A percentile compares a stretch with the other conserved stretches of the same genome.
These are phyloP conservation scores for Macaca nemestrina DNA, from an alignment of 2,113 vertebrate genomes.

Conservation along the genomic window DNA sequence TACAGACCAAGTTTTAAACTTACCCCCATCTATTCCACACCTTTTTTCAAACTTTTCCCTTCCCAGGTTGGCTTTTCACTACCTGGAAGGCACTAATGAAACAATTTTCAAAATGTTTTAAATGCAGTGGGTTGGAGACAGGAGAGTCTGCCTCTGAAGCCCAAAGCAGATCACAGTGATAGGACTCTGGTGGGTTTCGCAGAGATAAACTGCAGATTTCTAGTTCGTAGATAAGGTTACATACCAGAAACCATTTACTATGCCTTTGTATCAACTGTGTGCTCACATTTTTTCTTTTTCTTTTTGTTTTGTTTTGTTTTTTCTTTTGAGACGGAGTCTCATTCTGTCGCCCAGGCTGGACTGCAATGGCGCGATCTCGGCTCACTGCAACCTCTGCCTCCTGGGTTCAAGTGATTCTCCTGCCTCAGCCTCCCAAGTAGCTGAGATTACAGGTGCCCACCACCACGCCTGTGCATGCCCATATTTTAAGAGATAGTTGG, in stretches of 20 bases:
- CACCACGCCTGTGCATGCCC: too few relatives aligned
- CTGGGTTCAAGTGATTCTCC: too few relatives aligned
- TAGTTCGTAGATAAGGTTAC: background rate
- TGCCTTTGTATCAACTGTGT: background rate
- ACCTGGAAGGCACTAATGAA: background rate
- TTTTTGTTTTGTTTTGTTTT: too few relatives aligned
- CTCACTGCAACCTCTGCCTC: too few relatives aligned
- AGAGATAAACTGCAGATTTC: too few relatives aligned
- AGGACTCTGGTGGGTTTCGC: background rate
- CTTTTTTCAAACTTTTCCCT: background rate
- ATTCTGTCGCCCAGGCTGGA: too few relatives aligned
- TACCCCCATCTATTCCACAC: background rate
- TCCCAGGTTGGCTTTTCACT: background rate
- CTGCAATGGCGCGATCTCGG: too few relatives aligned
- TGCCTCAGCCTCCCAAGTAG: too few relatives aligned
- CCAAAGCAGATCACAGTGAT: background rate
- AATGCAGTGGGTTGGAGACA: background rate
- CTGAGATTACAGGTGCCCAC: too few relatives aligned
- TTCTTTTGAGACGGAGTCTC: too few relatives aligned
- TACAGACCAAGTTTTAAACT: background rate
- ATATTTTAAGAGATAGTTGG: too few relatives aligned
- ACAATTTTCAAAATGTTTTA: background rate
- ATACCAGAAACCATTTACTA: background rate
- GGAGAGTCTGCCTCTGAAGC: background rate
- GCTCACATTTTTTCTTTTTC: background rate